Evolutionary conservation across 1,140 invertebrate genomes (phyloP).

Genomic region (Phthorimaea operculella): DNA sequence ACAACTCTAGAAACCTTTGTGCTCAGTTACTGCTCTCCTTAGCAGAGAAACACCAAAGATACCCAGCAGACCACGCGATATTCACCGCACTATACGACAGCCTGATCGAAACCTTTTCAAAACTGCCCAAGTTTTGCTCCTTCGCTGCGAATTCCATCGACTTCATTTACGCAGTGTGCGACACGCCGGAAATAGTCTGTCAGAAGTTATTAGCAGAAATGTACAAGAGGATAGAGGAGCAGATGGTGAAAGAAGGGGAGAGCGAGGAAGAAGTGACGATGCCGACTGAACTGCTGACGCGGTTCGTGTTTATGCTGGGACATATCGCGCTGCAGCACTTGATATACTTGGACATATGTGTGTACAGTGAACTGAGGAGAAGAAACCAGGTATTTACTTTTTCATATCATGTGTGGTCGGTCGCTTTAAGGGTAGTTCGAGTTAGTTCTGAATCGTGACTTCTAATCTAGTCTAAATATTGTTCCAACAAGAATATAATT

Average conservation of each 20-base stretch:
- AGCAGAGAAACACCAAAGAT: constrained; percentile 48
- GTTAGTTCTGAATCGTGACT: too few species aligned
- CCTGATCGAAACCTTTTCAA: constrained; percentile 49
- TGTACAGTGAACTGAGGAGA: constrained; percentile 72
- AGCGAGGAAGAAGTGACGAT: constrained; percentile 42
- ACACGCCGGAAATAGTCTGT: constrained; percentile 54
- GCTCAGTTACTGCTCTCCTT: constrained; percentile 48
- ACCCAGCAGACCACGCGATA: constrained; percentile 46
- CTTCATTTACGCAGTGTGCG: constrained; percentile 55
- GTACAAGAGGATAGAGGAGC: constrained; percentile 62
- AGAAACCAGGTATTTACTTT: constrained; percentile 45
- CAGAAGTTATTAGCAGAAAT: constrained; percentile 51
- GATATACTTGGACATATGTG: constrained; percentile 79
- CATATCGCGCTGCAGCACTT: constrained; percentile 80
- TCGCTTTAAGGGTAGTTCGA: too few species aligned
- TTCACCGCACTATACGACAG: constrained; percentile 48
- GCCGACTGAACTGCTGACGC: constrained; percentile 67
- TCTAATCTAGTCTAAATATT: too few species aligned
- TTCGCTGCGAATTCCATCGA: constrained; percentile 54
- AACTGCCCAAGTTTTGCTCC: constrained; percentile 43
- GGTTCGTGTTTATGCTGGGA: constrained; percentile 77
- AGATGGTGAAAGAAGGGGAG: constrained; percentile 28
- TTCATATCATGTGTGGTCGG: too few species aligned
- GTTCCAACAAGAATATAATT: too few species aligned
- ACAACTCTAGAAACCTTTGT: constrained; percentile 47